Evolutionary conservation across 37 sponge, comb jelly and placozoan species (phyloP), one percentile per base, ranked within the genome.

Genomic region (Bolinopsis microptera): DNA sequence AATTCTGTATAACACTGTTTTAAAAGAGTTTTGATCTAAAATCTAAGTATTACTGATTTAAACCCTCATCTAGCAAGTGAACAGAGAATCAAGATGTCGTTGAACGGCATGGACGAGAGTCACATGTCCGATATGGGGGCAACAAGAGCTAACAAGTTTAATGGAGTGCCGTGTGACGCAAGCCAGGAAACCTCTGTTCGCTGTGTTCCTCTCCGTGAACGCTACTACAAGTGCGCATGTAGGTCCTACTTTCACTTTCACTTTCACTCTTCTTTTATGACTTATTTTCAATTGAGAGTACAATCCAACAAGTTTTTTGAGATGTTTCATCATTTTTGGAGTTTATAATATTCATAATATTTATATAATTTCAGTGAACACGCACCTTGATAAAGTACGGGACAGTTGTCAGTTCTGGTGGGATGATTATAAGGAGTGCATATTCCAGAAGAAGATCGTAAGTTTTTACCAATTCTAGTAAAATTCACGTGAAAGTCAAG

Each of bases 381-480:
- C 61, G 38, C 90, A 86, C 36, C n/a, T 86, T 27, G 90, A 86
- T 23, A 86, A 41, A 18, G 30, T 86, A 24, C n/a, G 26, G 0
- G 90, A 86, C 1, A 28, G 39, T 24, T 86, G 90, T n/a, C 38
- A 86, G 90, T 39, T 86, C 22, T 86, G 90, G 90, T 86, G 90
- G 90, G 41, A 38, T 0, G 90, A 86, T 27, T 86, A 86, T 48
- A 86, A 23, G n/a, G 90, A 86, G 61, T 86, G 90, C 61, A 9
- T 86, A 9, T 28, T 34, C 26, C 38, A 86, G 48, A 28, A 30
- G 25, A 86, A 86, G 39, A 40, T 86, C 28, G 90, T 86, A 38
- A 39, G 90, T 33, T 8, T n/a, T 72, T 72, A 48, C 61, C n/a
- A n/a, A n/a, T n/a, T n/a, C n/a, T n/a, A n/a, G n/a, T n/a, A n/a